phyloP scores from a whole-genome alignment of 2,113 vertebrate genomes.

The Amphilophus citrinellus region DNA sequence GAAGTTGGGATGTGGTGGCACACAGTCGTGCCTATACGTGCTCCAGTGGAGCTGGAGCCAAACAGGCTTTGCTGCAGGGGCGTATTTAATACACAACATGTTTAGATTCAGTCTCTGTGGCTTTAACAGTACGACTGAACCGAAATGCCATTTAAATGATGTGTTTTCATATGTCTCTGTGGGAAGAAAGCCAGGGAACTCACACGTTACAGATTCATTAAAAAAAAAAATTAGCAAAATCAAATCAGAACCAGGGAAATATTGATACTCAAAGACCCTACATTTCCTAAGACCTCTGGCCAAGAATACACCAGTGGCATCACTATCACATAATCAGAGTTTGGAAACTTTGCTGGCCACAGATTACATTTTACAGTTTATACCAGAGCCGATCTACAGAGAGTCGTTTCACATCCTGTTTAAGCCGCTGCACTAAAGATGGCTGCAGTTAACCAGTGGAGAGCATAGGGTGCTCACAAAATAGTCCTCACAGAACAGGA shows the following conservation, averaged over 20 bases:
- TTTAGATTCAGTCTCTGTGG: neutral
- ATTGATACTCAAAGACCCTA: neutral
- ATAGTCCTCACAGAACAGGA: neutral
- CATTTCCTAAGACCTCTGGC: neutral
- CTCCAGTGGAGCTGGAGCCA: conserved; percentile 28
- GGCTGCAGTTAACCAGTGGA: neutral
- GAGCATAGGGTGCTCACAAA: neutral
- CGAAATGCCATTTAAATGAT: neutral
- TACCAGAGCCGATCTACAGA: neutral
- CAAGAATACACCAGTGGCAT: too few species aligned
- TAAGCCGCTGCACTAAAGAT: neutral
- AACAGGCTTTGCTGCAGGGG: conserved; percentile 11
- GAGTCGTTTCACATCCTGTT: neutral
- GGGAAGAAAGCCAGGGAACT: neutral
- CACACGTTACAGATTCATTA: neutral
- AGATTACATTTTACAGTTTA: neutral
- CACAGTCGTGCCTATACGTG: conserved; percentile 5
- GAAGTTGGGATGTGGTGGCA: conserved; percentile 23
- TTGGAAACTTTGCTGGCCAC: neutral
- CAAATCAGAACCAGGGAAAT: neutral
- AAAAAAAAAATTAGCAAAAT: neutral
- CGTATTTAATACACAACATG: neutral
- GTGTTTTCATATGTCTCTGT: neutral
- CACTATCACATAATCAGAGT: neutral
- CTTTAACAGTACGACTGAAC: neutral